Evolutionary conservation across 2,888 invertebrate species (phyloP), one percentile per base, ranked within the genome.

Genomic region (Neoaliturus tenellus): DNA sequence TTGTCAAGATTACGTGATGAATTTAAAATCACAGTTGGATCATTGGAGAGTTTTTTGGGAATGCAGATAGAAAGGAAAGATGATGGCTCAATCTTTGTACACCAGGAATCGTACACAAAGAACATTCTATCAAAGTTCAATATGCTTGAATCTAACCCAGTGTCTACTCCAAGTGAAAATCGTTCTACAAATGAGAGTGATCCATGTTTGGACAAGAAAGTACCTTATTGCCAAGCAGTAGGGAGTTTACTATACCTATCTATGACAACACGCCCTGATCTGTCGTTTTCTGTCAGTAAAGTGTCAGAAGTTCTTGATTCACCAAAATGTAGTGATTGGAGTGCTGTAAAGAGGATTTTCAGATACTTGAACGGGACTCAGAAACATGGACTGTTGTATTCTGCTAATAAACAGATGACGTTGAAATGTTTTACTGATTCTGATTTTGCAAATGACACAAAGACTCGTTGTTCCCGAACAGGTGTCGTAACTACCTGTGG

Each of bases 361-460:
- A 44, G 17, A 17, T 44, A 44, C 12, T 44, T 44, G 4, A 44
- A 44, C 17, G 44, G 44, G 2, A 44, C 6, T 44, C 44, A 44
- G 17, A 44, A 44, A 6, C 17, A 44, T 44, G 44, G 44, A 14
- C 44, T 44, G 6, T 44, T 44, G 17, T 44, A 44, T 44, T 44
- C 44, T 44, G 44, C 44, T 44, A 44, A 44, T 12, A 44, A 4
- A 14, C 44, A 44, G 44, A 44, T 44, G 44, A 44, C 10, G 44
- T 14, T 83, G n/a, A 75, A 87, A 39, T 85, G 86, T 69, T 89
- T 85, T 83, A 89, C 89, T 35, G 89, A 90, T 87, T 89, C 89
- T 41, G 89, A 90, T 86, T 90, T 88, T 85, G 89, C 88, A 58
- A 88, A 89, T 5, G 88, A 88, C 41, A 41, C 73, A 35, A 87